Percentiles rank a stretch among this genome's conserved stretches.
These are phyloP conservation scores for Caenorhabditis uteleia DNA, from an alignment of 2,888 invertebrate species.

Conservation along the genomic window DNA sequence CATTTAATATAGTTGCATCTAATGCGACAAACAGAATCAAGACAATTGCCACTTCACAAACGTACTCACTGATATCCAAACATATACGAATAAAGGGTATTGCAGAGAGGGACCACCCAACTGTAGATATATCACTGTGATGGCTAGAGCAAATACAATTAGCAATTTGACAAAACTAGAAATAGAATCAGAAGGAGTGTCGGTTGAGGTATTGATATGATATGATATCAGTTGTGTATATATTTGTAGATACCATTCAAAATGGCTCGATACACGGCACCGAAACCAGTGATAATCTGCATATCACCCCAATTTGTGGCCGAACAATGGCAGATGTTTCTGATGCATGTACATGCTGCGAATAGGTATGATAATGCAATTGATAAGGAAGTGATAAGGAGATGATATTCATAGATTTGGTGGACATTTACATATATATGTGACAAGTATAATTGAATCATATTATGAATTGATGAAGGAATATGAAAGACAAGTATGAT, in stretches of 20 bases:
- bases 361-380: too few relatives aligned
- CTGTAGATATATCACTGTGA: constrained; percentile 15
- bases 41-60: constrained; percentile 6
- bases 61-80: constrained; percentile 6
- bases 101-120: constrained; percentile 15
- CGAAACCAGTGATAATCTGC: constrained; percentile 36
- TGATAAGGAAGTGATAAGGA: too few relatives aligned
- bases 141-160: constrained; percentile 16
- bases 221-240: background rate
- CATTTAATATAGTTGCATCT: constrained; percentile 4
- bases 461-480: constrained; percentile 36
- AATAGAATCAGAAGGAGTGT: constrained; percentile 16
- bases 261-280: constrained; percentile 9
- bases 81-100: constrained; percentile 13
- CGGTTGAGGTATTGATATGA: constrained; percentile 22
- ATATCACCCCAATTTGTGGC: constrained; percentile 44
- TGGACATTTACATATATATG: constrained; percentile 38
- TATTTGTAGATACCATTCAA: constrained; percentile 34
- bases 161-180: constrained; percentile 11
- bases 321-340: constrained; percentile 46
- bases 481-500: too few relatives aligned
- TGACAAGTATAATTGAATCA: constrained; percentile 35
- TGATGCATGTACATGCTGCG: constrained; percentile 40
- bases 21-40: background rate
- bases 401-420: too few relatives aligned